Percentiles rank a stretch among this genome's conserved stretches.
phyloP scores from a whole-genome alignment of 2,797 vertebrate species.

The Sebastiscus albofasciatus region DNA sequence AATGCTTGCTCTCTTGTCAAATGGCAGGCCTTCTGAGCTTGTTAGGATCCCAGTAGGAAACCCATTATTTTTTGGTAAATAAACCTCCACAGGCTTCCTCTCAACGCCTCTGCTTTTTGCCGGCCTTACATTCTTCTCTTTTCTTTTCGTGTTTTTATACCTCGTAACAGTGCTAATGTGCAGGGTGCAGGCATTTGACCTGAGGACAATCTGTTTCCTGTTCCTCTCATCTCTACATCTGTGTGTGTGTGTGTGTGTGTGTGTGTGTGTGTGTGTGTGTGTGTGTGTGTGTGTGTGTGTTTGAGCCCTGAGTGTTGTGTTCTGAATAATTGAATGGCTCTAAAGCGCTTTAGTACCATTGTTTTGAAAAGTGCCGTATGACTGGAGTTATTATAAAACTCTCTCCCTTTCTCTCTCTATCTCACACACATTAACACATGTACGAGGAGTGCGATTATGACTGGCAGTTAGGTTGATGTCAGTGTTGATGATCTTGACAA shows the following conservation, averaged over 20 bases:
- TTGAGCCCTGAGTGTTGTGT: neutral
- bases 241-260: neutral
- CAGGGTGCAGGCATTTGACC: neutral
- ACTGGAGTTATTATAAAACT: neutral
- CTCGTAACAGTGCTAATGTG: neutral
- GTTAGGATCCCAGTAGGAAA: conserved; percentile 20
- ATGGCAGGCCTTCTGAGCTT: conserved; percentile 18
- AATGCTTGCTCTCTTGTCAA: neutral
- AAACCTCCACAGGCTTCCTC: conserved; percentile 13
- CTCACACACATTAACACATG: neutral
- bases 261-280: neutral
- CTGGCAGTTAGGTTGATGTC: neutral
- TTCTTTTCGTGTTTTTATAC: neutral
- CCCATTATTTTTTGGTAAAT: conserved; percentile 40
- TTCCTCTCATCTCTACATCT: neutral
- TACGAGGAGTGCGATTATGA: neutral
- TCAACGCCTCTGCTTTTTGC: neutral
- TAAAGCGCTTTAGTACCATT: neutral
- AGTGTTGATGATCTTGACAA: neutral
- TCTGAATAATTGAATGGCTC: conserved; percentile 16
- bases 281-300: neutral
- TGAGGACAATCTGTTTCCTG: neutral
- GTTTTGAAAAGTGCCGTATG: neutral
- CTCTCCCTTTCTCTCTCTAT: neutral
- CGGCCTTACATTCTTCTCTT: neutral